These are phyloP conservation scores for Mus pahari DNA, from an alignment of 2,113 vertebrate species.

Conservation along the genomic window DNA sequence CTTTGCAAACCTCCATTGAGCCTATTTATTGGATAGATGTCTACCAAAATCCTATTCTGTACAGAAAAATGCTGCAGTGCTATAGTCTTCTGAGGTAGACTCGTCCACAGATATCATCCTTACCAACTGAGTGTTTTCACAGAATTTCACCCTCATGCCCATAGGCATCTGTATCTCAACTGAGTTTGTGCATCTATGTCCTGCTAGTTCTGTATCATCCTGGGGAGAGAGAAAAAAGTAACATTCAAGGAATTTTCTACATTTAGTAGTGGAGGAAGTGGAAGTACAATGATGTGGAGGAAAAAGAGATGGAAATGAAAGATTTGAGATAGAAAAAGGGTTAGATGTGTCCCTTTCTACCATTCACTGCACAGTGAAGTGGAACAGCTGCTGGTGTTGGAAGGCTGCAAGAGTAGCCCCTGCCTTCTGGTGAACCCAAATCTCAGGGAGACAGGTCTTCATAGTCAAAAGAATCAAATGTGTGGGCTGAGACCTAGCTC, in stretches of 20 bases:
- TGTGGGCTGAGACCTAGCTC: background rate
- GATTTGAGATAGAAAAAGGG: background rate
- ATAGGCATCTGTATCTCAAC: background rate
- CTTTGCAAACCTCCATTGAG: background rate
- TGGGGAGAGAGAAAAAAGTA: slow-evolving; percentile 25
- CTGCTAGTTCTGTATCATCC: background rate
- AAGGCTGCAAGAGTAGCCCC: background rate
- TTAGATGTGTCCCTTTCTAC: background rate
- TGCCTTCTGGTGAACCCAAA: background rate
- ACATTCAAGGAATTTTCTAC: slow-evolving; percentile 31
- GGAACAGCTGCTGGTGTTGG: background rate
- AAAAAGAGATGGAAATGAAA: background rate
- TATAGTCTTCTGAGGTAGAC: background rate
- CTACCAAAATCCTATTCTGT: background rate
- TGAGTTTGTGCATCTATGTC: slow-evolving; percentile 3
- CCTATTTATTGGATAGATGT: background rate
- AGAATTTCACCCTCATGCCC: background rate
- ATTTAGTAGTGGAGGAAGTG: background rate
- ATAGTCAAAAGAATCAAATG: slow-evolving; percentile 17
- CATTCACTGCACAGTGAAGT: background rate
- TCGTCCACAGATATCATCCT: background rate
- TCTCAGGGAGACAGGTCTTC: background rate
- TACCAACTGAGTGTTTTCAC: background rate
- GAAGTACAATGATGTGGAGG: background rate
- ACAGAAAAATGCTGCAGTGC: background rate